These are phyloP conservation scores for Drosophila bocqueti DNA, from an alignment of 1,140 invertebrate genomes.

Conservation along the genomic window DNA sequence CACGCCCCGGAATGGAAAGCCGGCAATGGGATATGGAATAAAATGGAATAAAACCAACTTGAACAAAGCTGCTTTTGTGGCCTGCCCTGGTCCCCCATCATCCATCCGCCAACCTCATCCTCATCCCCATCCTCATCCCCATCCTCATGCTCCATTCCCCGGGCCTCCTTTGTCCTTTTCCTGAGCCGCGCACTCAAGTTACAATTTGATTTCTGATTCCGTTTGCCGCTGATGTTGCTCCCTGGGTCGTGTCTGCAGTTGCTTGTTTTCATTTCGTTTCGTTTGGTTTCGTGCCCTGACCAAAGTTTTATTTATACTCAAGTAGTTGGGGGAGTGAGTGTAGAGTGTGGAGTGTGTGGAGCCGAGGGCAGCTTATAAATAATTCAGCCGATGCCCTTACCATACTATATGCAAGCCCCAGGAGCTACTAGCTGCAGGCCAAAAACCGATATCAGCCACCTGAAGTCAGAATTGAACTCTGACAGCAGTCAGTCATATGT, in stretches of 20 bases:
- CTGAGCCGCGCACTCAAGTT: constrained; percentile 61
- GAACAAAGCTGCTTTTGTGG: constrained; percentile 63
- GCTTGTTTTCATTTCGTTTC: constrained; percentile 46
- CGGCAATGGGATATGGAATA: constrained; percentile 50
- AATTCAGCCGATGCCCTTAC: constrained; percentile 61
- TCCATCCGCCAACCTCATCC: constrained; percentile 1
- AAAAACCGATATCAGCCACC: not conserved
- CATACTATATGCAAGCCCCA: constrained; percentile 4
- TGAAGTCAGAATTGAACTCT: constrained; percentile 53
- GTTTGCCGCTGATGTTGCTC: constrained; percentile 23
- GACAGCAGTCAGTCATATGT: constrained; percentile 23
- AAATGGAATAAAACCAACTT: constrained; percentile 43
- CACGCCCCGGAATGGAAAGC: constrained; percentile 56
- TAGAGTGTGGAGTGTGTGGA: constrained; percentile 4
- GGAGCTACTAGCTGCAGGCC: constrained; percentile 9
- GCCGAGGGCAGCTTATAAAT: constrained; percentile 66
- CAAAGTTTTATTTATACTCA: constrained; percentile 67
- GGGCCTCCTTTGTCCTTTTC: constrained; percentile 31
- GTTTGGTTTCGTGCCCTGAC: constrained; percentile 47
- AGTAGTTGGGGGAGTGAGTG: constrained; percentile 1
- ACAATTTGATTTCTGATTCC: constrained; percentile 78
- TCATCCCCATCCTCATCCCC: not conserved
- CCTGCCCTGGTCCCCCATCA: constrained; percentile 25
- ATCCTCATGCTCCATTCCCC: not conserved
- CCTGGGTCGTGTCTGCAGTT: constrained; percentile 51